phyloP scores from a whole-genome alignment of 1,140 invertebrate genomes.

The Neodiprion pinetum region DNA sequence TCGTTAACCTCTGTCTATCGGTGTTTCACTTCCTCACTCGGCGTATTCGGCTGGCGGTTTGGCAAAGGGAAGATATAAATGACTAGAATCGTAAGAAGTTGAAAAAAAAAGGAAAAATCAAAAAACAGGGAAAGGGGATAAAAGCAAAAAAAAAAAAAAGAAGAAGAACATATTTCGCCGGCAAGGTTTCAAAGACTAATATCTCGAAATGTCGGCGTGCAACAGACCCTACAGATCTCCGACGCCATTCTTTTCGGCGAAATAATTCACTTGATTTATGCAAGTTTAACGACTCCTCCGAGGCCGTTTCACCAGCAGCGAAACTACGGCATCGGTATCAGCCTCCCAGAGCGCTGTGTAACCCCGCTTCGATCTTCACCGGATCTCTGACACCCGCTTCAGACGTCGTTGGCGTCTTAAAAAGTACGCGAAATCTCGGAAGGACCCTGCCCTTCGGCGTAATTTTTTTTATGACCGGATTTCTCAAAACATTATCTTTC shows the following conservation, averaged over 20 bases:
- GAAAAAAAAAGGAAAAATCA: too few relatives aligned
- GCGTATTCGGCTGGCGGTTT: too few relatives aligned
- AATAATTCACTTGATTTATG: constrained; percentile 24
- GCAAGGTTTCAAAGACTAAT: neutral
- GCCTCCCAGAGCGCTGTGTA: neutral
- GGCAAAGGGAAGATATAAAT: too few relatives aligned
- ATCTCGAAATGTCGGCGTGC: neutral
- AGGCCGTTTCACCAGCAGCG: constrained; percentile 6
- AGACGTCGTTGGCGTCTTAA: neutral
- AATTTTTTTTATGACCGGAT: neutral
- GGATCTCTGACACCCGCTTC: neutral
- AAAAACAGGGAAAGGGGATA: too few relatives aligned
- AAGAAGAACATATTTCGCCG: neutral
- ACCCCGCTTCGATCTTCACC: neutral
- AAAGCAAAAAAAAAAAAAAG: too few relatives aligned
- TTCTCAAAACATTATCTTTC: neutral
- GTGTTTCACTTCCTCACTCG: too few relatives aligned
- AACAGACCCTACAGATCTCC: too few relatives aligned
- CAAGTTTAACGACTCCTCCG: constrained; percentile 31
- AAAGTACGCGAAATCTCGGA: neutral
- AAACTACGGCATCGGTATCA: constrained; percentile 3
- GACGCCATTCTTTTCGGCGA: constrained; percentile 22
- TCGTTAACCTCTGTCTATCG: too few relatives aligned
- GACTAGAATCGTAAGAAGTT: too few relatives aligned
- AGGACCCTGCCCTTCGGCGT: neutral